Evolutionary conservation across 2,113 vertebrate species (phyloP).

Genomic region (Syrmaticus mikado): DNA sequence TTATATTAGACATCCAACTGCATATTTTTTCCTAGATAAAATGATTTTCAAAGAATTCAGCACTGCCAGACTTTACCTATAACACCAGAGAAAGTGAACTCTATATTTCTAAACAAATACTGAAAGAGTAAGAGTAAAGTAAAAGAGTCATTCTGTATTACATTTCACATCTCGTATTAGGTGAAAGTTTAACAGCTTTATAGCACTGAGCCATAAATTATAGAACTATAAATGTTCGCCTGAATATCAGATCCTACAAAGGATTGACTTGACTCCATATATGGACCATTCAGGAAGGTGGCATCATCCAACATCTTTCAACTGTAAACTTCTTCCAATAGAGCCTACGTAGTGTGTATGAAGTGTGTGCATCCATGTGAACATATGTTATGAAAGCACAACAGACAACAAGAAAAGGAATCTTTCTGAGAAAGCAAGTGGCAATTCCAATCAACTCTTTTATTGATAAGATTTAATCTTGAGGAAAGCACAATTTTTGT

Average conservation of each 20-base stretch:
- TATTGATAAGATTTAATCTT: neutral
- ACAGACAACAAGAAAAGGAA: neutral
- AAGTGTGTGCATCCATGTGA: neutral
- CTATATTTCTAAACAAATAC: neutral
- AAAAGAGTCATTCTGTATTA: neutral
- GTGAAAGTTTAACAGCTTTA: neutral
- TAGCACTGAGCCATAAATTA: neutral
- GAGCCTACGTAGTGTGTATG: neutral
- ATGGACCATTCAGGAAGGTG: neutral
- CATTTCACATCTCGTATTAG: neutral
- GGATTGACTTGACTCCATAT: neutral
- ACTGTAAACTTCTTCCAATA: neutral
- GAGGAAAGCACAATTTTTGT: neutral
- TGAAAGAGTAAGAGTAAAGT: neutral
- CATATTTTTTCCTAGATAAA: neutral
- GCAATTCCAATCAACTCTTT: neutral
- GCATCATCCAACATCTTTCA: neutral
- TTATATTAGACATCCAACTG: neutral
- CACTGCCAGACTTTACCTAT: neutral
- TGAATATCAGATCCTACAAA: constrained; percentile 8
- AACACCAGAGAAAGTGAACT: neutral
- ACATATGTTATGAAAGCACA: neutral
- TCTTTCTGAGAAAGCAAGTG: neutral
- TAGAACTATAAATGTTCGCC: neutral
- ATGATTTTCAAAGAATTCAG: neutral